phyloP scores from a whole-genome alignment of 1,140 invertebrate genomes.

The Ladona fulva region DNA sequence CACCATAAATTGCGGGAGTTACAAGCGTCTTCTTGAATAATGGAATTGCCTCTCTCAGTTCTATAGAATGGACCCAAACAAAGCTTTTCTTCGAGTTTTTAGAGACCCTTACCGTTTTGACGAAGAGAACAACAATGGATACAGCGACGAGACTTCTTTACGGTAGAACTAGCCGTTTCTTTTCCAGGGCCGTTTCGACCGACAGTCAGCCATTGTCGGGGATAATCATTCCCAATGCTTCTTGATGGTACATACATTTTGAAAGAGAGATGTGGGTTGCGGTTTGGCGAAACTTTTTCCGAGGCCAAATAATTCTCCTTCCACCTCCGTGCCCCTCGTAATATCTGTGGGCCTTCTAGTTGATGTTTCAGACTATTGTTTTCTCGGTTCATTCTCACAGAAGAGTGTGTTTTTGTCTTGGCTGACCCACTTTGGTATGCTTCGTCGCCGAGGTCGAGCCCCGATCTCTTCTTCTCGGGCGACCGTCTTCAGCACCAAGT shows the following conservation, averaged over 20 bases:
- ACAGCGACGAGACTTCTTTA: too few species aligned
- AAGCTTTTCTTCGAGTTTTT: too few species aligned
- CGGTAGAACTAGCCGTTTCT: neutral
- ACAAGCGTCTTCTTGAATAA: too few species aligned
- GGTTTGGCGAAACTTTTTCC: neutral
- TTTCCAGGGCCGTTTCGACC: neutral
- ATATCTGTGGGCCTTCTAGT: neutral
- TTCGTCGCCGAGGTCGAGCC: neutral
- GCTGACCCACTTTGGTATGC: neutral
- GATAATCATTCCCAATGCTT: neutral
- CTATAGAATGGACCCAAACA: too few species aligned
- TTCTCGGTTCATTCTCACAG: neutral
- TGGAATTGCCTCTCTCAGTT: too few species aligned
- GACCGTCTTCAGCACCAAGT: neutral
- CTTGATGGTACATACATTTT: neutral
- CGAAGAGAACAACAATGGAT: too few species aligned
- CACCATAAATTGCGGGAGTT: too few species aligned
- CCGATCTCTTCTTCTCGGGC: neutral
- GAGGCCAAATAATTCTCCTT: neutral
- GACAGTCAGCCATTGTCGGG: neutral
- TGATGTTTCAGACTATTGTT: constrained; percentile 3
- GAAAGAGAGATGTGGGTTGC: neutral
- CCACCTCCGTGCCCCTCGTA: neutral
- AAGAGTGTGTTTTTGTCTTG: neutral
- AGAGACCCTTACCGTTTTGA: too few species aligned